Evolutionary conservation across 2,797 vertebrate species (phyloP).

Genomic region (Smutsia temminckii): DNA sequence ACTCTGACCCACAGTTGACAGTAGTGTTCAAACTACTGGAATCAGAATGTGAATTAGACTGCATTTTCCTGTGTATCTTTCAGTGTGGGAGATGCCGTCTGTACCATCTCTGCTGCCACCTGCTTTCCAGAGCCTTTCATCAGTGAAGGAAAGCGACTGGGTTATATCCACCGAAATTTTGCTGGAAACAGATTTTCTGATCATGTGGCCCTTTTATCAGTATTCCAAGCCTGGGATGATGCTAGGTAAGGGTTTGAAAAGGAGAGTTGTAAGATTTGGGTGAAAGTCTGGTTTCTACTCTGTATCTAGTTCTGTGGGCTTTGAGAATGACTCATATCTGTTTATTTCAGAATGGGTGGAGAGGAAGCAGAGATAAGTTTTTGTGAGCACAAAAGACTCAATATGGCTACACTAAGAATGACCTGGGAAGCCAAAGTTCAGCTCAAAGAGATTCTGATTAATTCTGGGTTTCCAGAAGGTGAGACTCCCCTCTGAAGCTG

Average conservation of each 20-base stretch:
- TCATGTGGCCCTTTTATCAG: conserved; percentile 94
- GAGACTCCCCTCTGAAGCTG: not conserved
- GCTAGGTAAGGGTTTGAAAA: conserved; percentile 87
- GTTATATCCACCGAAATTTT: conserved; percentile 95
- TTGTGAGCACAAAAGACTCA: conserved; percentile 97
- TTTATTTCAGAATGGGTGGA: conserved; percentile 91
- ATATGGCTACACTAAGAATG: conserved; percentile 97
- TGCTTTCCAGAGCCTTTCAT: conserved; percentile 97
- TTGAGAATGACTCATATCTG: not conserved
- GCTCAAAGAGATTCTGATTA: conserved; percentile 95
- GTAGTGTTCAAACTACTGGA: not conserved
- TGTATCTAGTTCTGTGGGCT: not conserved
- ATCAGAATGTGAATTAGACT: not conserved
- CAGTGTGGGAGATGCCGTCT: conserved; percentile 95
- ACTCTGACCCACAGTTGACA: not conserved
- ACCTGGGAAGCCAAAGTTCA: conserved; percentile 99
- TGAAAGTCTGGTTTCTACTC: not conserved
- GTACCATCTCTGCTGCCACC: conserved; percentile 95
- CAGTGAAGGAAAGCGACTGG: conserved; percentile 94
- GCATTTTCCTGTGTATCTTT: conserved; percentile 54
- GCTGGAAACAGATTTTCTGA: conserved; percentile 94
- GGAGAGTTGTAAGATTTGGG: not conserved
- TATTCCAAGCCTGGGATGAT: conserved; percentile 97
- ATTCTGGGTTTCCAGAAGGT: conserved; percentile 97
- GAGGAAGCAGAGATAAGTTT: conserved; percentile 95